These are phyloP conservation scores for Echiichthys vipera DNA, from an alignment of 2,797 vertebrate species.

Conservation along the genomic window DNA sequence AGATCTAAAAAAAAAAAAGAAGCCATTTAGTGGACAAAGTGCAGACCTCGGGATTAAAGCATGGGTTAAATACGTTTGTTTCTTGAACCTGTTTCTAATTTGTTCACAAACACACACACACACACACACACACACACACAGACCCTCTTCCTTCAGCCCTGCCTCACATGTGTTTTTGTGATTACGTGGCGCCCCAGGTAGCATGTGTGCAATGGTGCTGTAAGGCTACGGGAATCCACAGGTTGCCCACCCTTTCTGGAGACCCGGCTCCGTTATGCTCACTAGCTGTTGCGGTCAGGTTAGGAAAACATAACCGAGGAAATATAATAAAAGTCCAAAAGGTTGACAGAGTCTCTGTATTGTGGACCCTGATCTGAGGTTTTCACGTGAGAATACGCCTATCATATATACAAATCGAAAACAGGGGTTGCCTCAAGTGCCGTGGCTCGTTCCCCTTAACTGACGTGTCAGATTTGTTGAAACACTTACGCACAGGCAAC, in stretches of 20 bases:
- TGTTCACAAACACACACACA: slow-evolving; percentile 23
- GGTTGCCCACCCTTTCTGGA: slow-evolving; percentile 5
- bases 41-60: slow-evolving; percentile 45
- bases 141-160: background rate
- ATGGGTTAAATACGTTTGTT: slow-evolving; percentile 34
- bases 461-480: slow-evolving; percentile 13
- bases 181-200: slow-evolving; percentile 37
- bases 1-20: slow-evolving; percentile 58
- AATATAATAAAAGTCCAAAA: background rate
- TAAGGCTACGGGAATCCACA: slow-evolving; percentile 18
- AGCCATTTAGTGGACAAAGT: slow-evolving; percentile 11
- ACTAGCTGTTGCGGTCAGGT: background rate
- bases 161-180: slow-evolving; percentile 56
- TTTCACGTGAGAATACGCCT: background rate
- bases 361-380: background rate
- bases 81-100: slow-evolving; percentile 54
- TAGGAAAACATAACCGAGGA: background rate
- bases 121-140: slow-evolving; percentile 10
- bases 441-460: background rate
- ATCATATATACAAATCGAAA: slow-evolving; percentile 17
- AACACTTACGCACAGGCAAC: slow-evolving; percentile 30
- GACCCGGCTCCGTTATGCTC: slow-evolving; percentile 1
- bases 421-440: background rate
- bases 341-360: background rate
- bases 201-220: slow-evolving; percentile 3